Evolutionary conservation across 1,140 invertebrate genomes (phyloP), one percentile per base, ranked within the genome.

Genomic region (Tribolium madens): DNA sequence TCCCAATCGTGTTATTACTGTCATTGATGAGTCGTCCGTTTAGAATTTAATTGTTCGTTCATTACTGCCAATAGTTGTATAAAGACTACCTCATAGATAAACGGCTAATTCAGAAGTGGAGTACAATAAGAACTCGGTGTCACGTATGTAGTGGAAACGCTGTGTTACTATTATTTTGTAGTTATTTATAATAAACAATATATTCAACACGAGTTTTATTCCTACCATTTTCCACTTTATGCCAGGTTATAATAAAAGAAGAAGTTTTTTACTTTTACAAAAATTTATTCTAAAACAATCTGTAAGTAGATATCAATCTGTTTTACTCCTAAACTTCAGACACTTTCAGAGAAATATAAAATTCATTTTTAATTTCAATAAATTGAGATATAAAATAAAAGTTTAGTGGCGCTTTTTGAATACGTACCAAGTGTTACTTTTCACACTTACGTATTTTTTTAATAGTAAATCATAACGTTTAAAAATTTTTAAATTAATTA

Each of bases 11-110:
- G 87, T 91, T 75, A 93, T 93, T 71, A 93, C 92, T 73, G 91
- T 93, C 82, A 93, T 93, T 82, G 92, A 93, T 84, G 92, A 93
- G 81, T 92, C 91, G 13, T 90, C 89, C 17, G 87, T 90, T 79
- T 90, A 81, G 77, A 26, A 26, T 26, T 70, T 14, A 6, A 33
- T 14, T 31, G 21, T 57, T 73, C 52, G 21, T 73, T 57, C 48
- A 26, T 52, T 57, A 73, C 71, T 73, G 71, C 71, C 71, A 73
- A 15, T 73, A 36, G 47, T 53, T 53, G 14, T 52, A 36, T 52
- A 57, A 53, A 73, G 26, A 73, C 71, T 73, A 73, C 71, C 50
- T 73, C 71, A 53, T 73, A 71, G 68, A 71, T 71, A 47, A 73
- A 31, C 21, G 60, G 36, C 26, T 14, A 31, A 73, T 26, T 52